These are phyloP conservation scores for Apeltes quadracus DNA, from an alignment of 2,113 vertebrate genomes.

Conservation along the genomic window DNA sequence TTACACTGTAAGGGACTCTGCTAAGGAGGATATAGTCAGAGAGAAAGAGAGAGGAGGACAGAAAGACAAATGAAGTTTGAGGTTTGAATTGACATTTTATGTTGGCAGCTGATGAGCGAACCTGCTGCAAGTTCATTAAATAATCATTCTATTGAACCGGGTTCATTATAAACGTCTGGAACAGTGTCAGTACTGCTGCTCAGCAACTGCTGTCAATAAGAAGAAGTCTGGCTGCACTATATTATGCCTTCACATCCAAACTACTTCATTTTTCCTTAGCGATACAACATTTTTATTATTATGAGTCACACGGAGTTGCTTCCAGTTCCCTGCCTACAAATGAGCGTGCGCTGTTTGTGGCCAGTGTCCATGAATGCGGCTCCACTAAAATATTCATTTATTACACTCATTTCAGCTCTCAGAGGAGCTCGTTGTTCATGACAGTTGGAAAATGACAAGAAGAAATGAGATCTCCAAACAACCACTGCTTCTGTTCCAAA, in stretches of 20 bases:
- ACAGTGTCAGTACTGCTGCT: constrained; percentile 41
- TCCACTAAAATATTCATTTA: constrained; percentile 44
- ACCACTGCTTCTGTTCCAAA: constrained; percentile 19
- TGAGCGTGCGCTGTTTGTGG: constrained; percentile 30
- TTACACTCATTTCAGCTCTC: constrained; percentile 19
- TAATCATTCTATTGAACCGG: constrained; percentile 63
- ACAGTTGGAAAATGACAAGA: constrained; percentile 45
- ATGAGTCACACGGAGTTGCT: constrained; percentile 26
- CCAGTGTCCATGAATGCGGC: constrained; percentile 35
- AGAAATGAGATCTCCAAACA: constrained; percentile 52
- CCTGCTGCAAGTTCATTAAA: constrained; percentile 70
- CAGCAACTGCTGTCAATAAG: constrained; percentile 48
- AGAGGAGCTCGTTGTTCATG: constrained; percentile 42
- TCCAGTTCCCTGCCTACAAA: constrained; percentile 23
- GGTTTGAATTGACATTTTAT: constrained; percentile 55
- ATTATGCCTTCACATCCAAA: constrained; percentile 45
- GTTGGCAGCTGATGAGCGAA: constrained; percentile 40
- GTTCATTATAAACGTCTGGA: constrained; percentile 62
- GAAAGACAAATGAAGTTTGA: neutral
- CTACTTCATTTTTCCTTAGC: constrained; percentile 42
- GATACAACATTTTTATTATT: constrained; percentile 32
- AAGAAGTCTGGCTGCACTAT: constrained; percentile 31
- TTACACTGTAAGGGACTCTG: too few relatives aligned
- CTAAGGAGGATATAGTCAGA: neutral
- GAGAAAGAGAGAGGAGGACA: neutral